Evolutionary conservation across 2,113 vertebrate genomes (phyloP), one percentile per base, ranked within the genome.

Genomic region (Regulus satrapa): DNA sequence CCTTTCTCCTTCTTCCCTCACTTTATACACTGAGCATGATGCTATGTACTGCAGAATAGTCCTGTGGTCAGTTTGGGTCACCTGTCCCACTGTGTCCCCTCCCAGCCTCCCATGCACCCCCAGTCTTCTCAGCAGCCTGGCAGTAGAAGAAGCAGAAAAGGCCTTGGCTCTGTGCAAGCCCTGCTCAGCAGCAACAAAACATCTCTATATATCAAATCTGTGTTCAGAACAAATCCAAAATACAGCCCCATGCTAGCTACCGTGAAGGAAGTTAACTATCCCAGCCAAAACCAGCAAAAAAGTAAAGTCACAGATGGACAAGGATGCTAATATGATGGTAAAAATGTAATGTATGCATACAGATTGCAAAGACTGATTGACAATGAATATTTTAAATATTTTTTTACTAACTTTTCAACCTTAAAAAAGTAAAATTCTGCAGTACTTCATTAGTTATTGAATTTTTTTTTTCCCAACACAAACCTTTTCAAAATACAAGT

Each of bases 401-500:
- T 88, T 82, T 94, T 46, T 54, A 71, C 40, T 77, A 91, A 82
- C 54, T 85, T 94, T 91, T 45, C 51, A 92, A 64, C 21, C 71
- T 88, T 67, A 76, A 79, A 63, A 94, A 78, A 40, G 3, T 24
- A 83, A 78, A 54, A 96, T 58, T 86, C 24, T 34, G 23, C 58
- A 86, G 31, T 86, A 80, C 63, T 92, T 92, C 31, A 59, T 94
- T 94, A 92, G 67, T 85, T 93, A 91, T 75, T 68, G 61, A 95
- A 92, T 93, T 94, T 69, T 64, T 81, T 86, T 82, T 68, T 36
- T 36, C 3, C 14, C 12, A 93, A 89, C 23, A 82, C 71, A 85
- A 94, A 92, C 71, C 74, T n/a, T 89, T 97, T 96, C 62, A 62
- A 95, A 96, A 92, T 89, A 78, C 78, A 93, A 96, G 59, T 81